Evolutionary conservation across 1,140 invertebrate species (phyloP), one percentile per base, ranked within the genome.

Genomic region (Bombus impatiens): DNA sequence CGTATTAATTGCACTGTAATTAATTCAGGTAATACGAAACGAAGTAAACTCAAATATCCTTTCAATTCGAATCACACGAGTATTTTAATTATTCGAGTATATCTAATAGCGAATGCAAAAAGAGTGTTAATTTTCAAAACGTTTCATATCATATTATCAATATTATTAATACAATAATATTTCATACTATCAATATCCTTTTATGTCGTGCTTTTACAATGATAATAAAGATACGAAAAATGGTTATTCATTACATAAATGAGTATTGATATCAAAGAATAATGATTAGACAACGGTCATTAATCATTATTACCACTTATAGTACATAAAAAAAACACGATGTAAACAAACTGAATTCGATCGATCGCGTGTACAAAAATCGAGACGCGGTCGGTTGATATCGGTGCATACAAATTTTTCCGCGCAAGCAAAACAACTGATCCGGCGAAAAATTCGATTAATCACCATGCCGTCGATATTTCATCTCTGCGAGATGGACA

Each of bases 361-460:
- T 57, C 12, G 47, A 37, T 37, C 15, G 12, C 22, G 10, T 10
- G 28, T 35, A 40, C 0, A 59, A 62, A 59, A 75, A 44, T 75
- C 22, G 35, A 8, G 42, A 57, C 62, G 72, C 57, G 47, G 47
- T 82, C 57, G 72, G 40, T 65, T 44, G 81, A 65, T 77, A 82
- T 32, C 15, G 57, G 57, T n/a, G 35, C 53, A 32, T 77, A 42
- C 53, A 35, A 10, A 5, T 83, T 83, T 68, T 67, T 78, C 62
- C 53, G 32, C 9, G 9, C 25, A 28, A 67, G 81, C 71, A 35
- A 68, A 81, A 72, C 67, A 78, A 53, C 81, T 18, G 72, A 15
- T n/a, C 22, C 62, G 35, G 47, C 44, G 32, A 78, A 84, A 84
- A 84, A 84, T 84, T 78, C 82, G 57, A 84, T 84, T 78, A 84